phyloP scores from a whole-genome alignment of 2,113 vertebrate species.

The Chionis minor region DNA sequence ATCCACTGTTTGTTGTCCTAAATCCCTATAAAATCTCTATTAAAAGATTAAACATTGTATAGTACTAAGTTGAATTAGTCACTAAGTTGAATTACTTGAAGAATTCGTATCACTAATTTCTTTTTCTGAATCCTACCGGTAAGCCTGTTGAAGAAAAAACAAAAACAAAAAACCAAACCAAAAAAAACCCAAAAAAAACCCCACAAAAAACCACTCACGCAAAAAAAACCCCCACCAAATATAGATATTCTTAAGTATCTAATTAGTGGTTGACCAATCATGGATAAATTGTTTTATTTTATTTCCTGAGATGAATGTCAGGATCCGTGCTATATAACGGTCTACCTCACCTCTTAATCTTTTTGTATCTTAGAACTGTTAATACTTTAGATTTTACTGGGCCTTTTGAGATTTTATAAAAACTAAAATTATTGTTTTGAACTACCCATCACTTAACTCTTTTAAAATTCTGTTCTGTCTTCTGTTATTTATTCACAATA shows the following conservation, averaged over 20 bases:
- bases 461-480: neutral
- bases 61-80: neutral
- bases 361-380: neutral
- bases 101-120: neutral
- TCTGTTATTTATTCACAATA: neutral
- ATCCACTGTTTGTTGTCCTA: neutral
- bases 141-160: neutral
- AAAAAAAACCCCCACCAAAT: neutral
- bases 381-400: neutral
- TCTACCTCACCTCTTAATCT: neutral
- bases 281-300: neutral
- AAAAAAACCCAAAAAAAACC: neutral
- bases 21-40: neutral
- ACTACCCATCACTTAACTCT: neutral
- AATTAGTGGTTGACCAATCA: neutral
- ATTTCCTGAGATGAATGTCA: neutral
- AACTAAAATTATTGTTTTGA: neutral
- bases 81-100: neutral
- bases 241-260: neutral
- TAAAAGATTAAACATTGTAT: neutral
- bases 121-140: neutral
- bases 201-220: accelerated
- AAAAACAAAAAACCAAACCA: neutral
- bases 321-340: neutral
- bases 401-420: neutral